Evolutionary conservation across 1,140 invertebrate genomes (phyloP).

Genomic region (Papilio aristodemus): DNA sequence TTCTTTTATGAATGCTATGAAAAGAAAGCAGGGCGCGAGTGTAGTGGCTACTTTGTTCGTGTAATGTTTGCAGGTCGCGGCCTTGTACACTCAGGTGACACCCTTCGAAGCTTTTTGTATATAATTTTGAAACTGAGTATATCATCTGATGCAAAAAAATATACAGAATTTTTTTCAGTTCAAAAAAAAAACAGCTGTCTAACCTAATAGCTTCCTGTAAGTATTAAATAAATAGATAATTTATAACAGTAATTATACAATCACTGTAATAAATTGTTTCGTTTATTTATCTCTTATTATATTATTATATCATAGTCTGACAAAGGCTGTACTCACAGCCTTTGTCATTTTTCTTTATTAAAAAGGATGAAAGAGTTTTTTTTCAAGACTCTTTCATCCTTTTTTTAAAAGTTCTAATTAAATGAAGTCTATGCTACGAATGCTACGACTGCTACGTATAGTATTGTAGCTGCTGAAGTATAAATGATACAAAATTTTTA

Average conservation of each 20-base stretch:
- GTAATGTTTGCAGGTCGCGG: conserved; percentile 31
- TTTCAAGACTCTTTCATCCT: too few relatives aligned
- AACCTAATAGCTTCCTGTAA: too few relatives aligned
- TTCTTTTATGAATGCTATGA: conserved; percentile 32
- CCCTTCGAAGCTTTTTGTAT: conserved; percentile 21
- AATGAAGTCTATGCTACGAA: not conserved
- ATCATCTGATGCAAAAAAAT: not conserved
- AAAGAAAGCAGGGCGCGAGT: conserved; percentile 30
- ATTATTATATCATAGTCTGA: too few relatives aligned
- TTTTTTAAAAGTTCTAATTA: too few relatives aligned
- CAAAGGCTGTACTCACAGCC: too few relatives aligned
- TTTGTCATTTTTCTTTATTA: too few relatives aligned
- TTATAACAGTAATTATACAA: too few relatives aligned
- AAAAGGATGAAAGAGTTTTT: too few relatives aligned
- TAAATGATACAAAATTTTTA: not conserved
- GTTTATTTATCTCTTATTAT: too few relatives aligned
- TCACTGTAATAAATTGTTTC: too few relatives aligned
- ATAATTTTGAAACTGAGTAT: not conserved
- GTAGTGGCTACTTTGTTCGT: conserved; percentile 31
- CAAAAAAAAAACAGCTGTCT: too few relatives aligned
- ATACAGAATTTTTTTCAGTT: not conserved
- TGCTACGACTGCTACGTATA: conserved; percentile 3
- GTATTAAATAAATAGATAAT: too few relatives aligned
- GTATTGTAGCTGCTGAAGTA: not conserved
- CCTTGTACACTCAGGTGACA: conserved; percentile 31